A percentile compares a stretch with the other conserved stretches of the same genome.
phyloP scores from a whole-genome alignment of 2,888 invertebrate species.

The Lamellibrachia columna region DNA sequence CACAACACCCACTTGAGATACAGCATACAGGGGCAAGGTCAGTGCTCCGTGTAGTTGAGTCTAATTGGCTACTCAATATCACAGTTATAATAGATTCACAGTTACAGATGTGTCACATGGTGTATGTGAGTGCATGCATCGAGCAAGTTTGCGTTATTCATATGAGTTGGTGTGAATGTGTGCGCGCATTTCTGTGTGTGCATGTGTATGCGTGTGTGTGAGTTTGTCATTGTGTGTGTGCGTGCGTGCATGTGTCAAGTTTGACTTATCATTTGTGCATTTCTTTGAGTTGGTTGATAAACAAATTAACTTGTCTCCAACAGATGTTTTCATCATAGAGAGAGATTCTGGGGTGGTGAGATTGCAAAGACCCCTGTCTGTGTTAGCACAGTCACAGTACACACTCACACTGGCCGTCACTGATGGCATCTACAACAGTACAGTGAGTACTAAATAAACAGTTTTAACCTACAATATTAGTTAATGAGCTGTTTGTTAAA shows the following conservation, averaged over 20 bases:
- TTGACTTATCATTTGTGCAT: background rate
- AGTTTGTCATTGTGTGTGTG: background rate
- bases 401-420: background rate
- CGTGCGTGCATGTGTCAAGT: background rate
- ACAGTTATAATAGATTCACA: no score
- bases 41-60: background rate
- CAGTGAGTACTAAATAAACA: background rate
- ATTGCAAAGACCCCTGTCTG: background rate
- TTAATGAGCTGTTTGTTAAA: no score
- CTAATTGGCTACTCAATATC: no score
- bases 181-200: background rate
- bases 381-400: background rate
- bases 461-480: background rate
- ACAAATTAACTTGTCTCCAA: background rate
- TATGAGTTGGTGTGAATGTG: background rate
- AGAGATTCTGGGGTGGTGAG: background rate
- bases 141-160: no score
- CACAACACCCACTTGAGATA: background rate
- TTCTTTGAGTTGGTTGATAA: background rate
- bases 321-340: background rate
- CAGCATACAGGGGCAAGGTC: background rate
- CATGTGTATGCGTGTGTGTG: background rate
- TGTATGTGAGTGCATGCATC: no score
- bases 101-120: no score
- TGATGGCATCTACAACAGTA: background rate